Percentiles rank a stretch among this genome's conserved stretches.
Conservation (phyloP, 2,113 vertebrate species). For the Madoqua kirkii region DNA sequence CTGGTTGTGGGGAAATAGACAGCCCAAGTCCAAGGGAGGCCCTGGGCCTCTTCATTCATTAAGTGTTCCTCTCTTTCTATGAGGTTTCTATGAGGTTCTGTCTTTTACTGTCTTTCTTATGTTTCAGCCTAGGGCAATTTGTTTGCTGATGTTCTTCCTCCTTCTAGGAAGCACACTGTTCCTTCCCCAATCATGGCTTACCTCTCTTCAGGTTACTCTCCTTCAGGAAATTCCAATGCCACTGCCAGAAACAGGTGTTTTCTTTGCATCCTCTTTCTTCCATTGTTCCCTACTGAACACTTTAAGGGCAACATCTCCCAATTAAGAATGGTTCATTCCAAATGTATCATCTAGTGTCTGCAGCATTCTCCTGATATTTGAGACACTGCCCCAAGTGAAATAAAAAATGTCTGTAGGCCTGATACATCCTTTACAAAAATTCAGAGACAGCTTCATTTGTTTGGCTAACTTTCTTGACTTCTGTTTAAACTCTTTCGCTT, state of each 20-base stretch:
- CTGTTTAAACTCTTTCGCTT: background rate
- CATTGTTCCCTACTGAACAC: background rate
- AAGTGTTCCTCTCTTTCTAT: background rate
- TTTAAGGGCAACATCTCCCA: background rate
- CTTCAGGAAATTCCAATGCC: background rate
- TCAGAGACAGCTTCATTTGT: background rate
- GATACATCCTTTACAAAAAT: background rate
- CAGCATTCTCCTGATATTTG: background rate
- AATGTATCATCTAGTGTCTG: background rate
- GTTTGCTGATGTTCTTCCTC: background rate
- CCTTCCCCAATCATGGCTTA: background rate
- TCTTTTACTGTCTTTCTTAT: background rate
- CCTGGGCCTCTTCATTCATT: background rate
- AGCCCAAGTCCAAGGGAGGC: background rate
- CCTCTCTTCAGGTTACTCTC: background rate
- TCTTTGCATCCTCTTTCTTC: background rate
- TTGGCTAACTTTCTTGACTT: background rate
- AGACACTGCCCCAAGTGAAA: background rate
- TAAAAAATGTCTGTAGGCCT: background rate
- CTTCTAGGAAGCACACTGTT: background rate
- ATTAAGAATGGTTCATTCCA: background rate
- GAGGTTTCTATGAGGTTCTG: background rate
- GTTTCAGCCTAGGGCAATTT: background rate
- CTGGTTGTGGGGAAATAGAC: background rate
- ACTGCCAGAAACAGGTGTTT: background rate